Percentiles rank a stretch among this genome's conserved stretches.
These are phyloP conservation scores for Pristis pectinata DNA, from an alignment of 2,797 vertebrate species.

Conservation along the genomic window DNA sequence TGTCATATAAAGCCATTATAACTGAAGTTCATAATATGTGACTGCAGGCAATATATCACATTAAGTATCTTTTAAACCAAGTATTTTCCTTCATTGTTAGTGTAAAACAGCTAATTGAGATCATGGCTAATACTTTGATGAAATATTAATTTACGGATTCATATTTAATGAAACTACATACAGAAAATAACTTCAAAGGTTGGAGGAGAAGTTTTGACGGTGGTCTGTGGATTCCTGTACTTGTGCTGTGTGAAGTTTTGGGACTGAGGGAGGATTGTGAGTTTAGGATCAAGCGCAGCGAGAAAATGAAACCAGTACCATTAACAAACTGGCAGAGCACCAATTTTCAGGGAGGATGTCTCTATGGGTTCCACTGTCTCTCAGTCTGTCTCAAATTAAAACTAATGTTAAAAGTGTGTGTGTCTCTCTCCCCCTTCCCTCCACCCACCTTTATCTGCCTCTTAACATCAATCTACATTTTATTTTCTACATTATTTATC, in stretches of 20 bases:
- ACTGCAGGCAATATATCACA: neutral
- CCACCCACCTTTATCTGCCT: neutral
- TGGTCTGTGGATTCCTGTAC: neutral
- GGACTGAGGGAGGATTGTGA: neutral
- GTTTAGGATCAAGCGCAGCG: neutral
- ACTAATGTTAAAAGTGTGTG: neutral
- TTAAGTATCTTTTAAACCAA: neutral
- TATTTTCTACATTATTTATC: neutral
- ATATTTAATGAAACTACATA: neutral
- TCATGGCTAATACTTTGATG: neutral
- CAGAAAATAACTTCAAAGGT: conserved; percentile 19
- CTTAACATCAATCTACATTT: neutral
- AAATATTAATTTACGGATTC: neutral
- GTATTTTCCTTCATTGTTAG: neutral
- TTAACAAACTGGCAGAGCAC: neutral
- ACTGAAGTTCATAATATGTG: conserved; percentile 9
- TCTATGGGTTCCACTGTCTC: neutral
- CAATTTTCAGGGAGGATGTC: neutral
- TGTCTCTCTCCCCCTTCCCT: neutral
- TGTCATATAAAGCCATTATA: conserved; percentile 43
- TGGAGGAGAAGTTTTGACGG: neutral
- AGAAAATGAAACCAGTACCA: neutral
- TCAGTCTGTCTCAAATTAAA: neutral
- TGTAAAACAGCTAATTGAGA: neutral
- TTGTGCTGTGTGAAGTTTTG: neutral